These are phyloP conservation scores for Chloropsis hardwickii DNA, from an alignment of 2,113 vertebrate genomes.

Conservation along the genomic window DNA sequence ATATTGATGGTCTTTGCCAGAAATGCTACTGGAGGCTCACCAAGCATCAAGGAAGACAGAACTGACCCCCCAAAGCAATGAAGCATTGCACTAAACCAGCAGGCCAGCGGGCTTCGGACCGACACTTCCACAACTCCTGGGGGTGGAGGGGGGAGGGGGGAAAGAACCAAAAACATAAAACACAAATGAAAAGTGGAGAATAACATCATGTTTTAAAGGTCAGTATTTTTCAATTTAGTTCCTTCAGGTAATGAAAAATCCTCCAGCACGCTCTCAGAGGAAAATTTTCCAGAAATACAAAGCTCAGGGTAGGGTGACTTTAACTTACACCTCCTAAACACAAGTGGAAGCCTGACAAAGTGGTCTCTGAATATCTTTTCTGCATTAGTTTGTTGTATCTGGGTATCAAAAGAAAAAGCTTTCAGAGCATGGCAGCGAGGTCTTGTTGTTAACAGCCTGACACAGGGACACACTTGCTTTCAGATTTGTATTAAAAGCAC, in stretches of 20 bases:
- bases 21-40: constrained; percentile 86
- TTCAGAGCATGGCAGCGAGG: not conserved
- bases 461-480: not conserved
- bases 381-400: not conserved
- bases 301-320: not conserved
- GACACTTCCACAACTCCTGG: constrained; percentile 84
- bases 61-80: constrained; percentile 93
- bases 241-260: not conserved
- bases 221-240: not conserved
- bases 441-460: not conserved
- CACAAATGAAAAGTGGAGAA: not conserved
- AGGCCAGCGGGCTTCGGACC: constrained; percentile 85
- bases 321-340: not conserved
- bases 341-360: not conserved
- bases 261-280: not conserved
- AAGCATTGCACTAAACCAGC: constrained; percentile 98
- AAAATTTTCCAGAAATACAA: not conserved
- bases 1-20: constrained; percentile 83
- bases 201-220: not conserved
- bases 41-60: constrained; percentile 88
- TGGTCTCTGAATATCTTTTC: not conserved
- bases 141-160: not conserved
- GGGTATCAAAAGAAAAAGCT: not conserved
- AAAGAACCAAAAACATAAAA: not conserved
- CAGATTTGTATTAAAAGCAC: not conserved